A percentile compares a stretch with the other conserved stretches of the same genome.
Conservation (phyloP, 2,888 invertebrate species). For the Desoria tigrina region DNA sequence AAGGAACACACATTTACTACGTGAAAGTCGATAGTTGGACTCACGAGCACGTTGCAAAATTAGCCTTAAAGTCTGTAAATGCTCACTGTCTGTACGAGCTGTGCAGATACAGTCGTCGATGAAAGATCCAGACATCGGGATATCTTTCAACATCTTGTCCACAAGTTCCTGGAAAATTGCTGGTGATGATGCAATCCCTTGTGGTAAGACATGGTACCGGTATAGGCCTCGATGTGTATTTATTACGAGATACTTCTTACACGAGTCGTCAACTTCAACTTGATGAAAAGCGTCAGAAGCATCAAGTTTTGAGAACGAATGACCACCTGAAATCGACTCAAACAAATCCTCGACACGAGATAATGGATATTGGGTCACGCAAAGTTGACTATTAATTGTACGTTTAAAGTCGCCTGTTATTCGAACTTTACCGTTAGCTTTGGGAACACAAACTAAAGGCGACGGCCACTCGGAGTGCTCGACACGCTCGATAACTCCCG, state of each 20-base stretch:
- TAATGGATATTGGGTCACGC: no score
- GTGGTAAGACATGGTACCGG: slow-evolving; percentile 54
- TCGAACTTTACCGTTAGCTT: slow-evolving; percentile 54
- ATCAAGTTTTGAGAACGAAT: slow-evolving; percentile 56
- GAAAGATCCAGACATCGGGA: slow-evolving; percentile 52
- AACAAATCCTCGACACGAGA: no score
- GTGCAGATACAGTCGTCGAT: slow-evolving; percentile 54
- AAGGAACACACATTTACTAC: slow-evolving; percentile 55
- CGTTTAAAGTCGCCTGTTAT: no score
- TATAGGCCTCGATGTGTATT: slow-evolving; percentile 55
- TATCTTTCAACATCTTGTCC: slow-evolving; percentile 55
- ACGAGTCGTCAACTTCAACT: slow-evolving; percentile 53
- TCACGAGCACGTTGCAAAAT: slow-evolving; percentile 44
- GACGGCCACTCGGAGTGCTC: slow-evolving; percentile 54
- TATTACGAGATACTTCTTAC: no score
- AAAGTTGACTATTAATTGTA: slow-evolving; percentile 53
- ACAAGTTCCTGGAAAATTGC: slow-evolving; percentile 54
- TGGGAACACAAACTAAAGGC: slow-evolving; percentile 56
- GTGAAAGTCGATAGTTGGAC: slow-evolving; percentile 53
- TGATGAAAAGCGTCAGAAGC: slow-evolving; percentile 54
- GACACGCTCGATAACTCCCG: slow-evolving; percentile 48
- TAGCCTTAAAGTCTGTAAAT: slow-evolving; percentile 49
- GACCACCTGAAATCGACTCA: no score
- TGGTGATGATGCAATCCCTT: no score
- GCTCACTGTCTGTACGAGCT: slow-evolving; percentile 50